Conservation (phyloP, 2,113 vertebrate species). For the Dasyurus viverrinus region DNA sequence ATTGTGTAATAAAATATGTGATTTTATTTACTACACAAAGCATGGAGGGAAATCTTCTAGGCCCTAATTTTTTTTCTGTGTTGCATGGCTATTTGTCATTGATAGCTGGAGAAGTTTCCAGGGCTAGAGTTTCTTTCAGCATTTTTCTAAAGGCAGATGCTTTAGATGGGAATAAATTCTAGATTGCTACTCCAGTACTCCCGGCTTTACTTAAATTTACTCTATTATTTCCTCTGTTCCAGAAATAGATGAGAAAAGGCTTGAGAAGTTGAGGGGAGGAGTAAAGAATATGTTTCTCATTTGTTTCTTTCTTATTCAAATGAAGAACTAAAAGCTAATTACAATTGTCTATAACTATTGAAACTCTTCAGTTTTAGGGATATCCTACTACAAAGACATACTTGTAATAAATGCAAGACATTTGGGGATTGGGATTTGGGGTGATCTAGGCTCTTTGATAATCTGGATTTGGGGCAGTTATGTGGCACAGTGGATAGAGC, state of each 20-base stretch:
- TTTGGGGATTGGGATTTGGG: background rate
- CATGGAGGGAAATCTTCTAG: background rate
- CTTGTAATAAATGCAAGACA: background rate
- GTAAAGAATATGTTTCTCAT: background rate
- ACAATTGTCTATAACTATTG: background rate
- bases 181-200: background rate
- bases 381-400: background rate
- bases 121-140: background rate
- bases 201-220: background rate
- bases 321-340: background rate
- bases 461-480: background rate
- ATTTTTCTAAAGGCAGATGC: background rate
- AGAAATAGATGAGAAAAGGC: background rate
- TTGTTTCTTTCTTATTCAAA: background rate
- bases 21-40: background rate
- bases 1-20: background rate
- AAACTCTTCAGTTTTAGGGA: background rate
- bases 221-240: background rate
- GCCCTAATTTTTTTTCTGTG: background rate
- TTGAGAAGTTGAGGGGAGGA: background rate
- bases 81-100: background rate
- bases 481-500: too few relatives aligned
- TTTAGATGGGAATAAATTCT: background rate
- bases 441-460: background rate
- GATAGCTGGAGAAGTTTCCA: background rate